Conservation (phyloP, 2,888 invertebrate genomes). For the Ceraclea dissimilis region DNA sequence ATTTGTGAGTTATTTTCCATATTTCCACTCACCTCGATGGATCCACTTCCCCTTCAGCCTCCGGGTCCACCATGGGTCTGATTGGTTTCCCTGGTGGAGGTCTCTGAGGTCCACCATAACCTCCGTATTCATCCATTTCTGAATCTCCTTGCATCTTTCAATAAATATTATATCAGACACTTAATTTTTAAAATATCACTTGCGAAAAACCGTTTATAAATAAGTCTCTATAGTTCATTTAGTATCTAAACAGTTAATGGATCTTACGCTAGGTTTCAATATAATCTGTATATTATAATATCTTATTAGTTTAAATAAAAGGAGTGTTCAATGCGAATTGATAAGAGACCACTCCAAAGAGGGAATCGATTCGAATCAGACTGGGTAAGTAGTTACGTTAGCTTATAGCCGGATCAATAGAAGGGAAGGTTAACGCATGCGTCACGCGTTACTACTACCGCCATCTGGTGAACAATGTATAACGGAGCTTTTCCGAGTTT, state of each 20-base stretch:
- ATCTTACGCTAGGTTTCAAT: too few relatives aligned
- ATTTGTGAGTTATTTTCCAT: too few relatives aligned
- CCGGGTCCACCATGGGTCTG: slow-evolving; percentile 74
- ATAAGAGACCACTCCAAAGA: neutral
- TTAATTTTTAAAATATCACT: too few relatives aligned
- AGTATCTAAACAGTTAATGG: too few relatives aligned
- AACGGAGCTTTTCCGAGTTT: neutral
- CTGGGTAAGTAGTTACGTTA: neutral
- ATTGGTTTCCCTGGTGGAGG: slow-evolving; percentile 31
- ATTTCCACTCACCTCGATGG: slow-evolving; percentile 51
- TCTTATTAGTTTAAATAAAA: neutral
- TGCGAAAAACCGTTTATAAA: too few relatives aligned
- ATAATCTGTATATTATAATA: too few relatives aligned
- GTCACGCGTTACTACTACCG: neutral
- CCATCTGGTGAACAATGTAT: neutral
- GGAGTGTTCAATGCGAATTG: neutral
- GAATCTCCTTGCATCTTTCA: slow-evolving; percentile 10
- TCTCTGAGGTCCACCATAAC: slow-evolving; percentile 26
- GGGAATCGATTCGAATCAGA: neutral
- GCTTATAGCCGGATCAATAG: neutral
- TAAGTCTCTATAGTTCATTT: too few relatives aligned
- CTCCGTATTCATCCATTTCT: slow-evolving; percentile 21
- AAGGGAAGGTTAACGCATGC: neutral
- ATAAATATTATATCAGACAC: too few relatives aligned
- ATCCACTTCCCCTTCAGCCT: slow-evolving; percentile 80